Evolutionary conservation across 1,140 invertebrate species (phyloP), one percentile per base, ranked within the genome.

Genomic region (Thaumetopoea pityocampa): DNA sequence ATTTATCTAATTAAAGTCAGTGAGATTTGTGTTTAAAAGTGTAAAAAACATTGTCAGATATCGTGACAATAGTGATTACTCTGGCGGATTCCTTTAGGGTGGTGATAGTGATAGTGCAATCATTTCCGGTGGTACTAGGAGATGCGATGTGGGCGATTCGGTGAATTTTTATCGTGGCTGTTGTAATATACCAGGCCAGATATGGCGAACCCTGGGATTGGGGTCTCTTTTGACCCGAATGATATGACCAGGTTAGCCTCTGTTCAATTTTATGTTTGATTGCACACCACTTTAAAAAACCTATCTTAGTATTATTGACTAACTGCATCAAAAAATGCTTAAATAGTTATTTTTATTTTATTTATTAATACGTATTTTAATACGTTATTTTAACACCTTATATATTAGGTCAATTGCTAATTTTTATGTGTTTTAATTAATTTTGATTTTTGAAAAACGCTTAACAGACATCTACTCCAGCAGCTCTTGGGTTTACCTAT

Each of bases 151-250:
- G 41, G 51, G 50, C 36, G 41, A 5, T 32, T 45, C 65, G 61
- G 51, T 71, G 59, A 67, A 64, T 24, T 58, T 32, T 27, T 62
- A 41, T 59, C 50, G 41, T 45, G 42, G 27, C 36, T 46, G 41
- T 35, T 29, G 45, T 62, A 28, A 55, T 37, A 19, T 48, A 26
- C 47, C 33, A 41, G 42, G 42, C 28, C 23, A 61, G 57, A 60
- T 45, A 83, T 83, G 79, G 76, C 79, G 61, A 79, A 77, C 53
- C 65, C 78, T 36, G 85, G 76, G 51, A 91, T 92, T 86, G 89
- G 89, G 67, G 87, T 85, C 51, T 87, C 88, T 26, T 92, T 92
- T 77, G 90, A 92, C 85, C 90, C 90, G 47, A 89, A 90, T 81
- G 91, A 92, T 72, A 90, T 88, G 77, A 86, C 86, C 63, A 92